Conservation (phyloP, 2,797 vertebrate genomes). For the Lemur catta region DNA sequence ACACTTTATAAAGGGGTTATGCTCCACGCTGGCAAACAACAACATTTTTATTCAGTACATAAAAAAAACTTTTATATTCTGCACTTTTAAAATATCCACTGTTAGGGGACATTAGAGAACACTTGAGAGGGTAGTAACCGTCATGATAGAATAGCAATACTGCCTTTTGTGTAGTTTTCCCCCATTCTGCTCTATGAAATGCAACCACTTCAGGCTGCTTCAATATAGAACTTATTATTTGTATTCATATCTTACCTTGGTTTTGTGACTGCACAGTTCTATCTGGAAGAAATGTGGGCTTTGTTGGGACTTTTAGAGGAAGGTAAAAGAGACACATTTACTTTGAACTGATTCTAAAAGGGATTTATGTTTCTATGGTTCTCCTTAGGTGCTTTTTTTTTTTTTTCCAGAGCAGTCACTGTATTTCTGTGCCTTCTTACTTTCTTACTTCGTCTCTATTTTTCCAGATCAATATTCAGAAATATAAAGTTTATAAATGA, state of each 20-base stretch:
- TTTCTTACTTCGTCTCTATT: not conserved
- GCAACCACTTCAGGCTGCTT: not conserved
- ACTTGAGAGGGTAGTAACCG: not conserved
- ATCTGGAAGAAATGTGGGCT: not conserved
- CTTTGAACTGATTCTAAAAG: slow-evolving; percentile 33
- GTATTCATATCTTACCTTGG: slow-evolving; percentile 14
- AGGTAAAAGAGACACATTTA: not conserved
- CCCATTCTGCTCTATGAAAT: not conserved
- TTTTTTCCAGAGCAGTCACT: not conserved
- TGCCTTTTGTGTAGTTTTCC: not conserved
- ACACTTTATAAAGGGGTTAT: not conserved
- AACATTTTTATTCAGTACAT: not conserved
- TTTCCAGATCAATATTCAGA: not conserved
- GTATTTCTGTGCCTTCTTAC: not conserved
- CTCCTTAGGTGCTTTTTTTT: not conserved
- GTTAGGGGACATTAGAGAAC: not conserved
- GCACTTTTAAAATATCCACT: not conserved
- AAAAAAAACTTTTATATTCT: not conserved
- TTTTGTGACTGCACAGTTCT: not conserved
- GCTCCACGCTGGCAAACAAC: not conserved
- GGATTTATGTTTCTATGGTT: not conserved
- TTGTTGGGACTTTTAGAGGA: not conserved
- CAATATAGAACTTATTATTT: not conserved
- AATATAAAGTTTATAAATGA: not conserved
- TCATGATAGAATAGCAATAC: not conserved